Evolutionary conservation across 2,888 invertebrate genomes (phyloP), one percentile per base, ranked within the genome.

Genomic region (Drosophila atroscutellata): DNA sequence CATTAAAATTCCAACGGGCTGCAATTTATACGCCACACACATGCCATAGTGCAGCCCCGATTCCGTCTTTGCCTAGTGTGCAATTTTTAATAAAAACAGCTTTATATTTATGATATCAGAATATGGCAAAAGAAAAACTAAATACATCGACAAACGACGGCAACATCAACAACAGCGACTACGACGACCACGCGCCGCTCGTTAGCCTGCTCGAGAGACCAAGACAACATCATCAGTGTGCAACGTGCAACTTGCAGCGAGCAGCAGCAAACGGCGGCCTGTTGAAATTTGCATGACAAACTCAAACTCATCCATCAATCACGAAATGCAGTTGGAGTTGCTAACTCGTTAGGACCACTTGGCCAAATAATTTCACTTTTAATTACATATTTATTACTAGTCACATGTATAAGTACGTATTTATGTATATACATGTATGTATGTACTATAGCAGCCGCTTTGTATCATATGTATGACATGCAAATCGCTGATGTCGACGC

Each of bases 251-350:
- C 62, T 67, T 72, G 74, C 54, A 55, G 34, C 68, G 58, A 52
- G 45, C 24, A 45, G 45, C 45, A 45, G 20, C 20, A 45, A 54
- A 49, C 49, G 59, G 49, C 56, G 50, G 64, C 64, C 83, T 80
- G 90, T 89, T 90, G 89, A 77, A 88, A 81, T 90, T 86, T 86
- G 90, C 86, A 86, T 86, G 90, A 90, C 86, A 86, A 88, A 86
- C 86, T 90, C 89, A 86, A 90, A 90, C 86, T 88, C 86, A 86
- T 88, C 89, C 90, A 86, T 86, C 86, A 86, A 86, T 86, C 86
- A 90, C 75, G 72, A 66, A 73, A 77, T 80, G 63, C 80, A 85
- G 74, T 69, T 66, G 51, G n/a, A 72, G 58, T 64, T 75, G 72
- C 42, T 75, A 88, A 88, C 89, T 86, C 78, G 89, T 81, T 81